Percentiles rank a stretch among this genome's conserved stretches.
These are phyloP conservation scores for Aphelenchoides besseyi DNA, from an alignment of 1,140 invertebrate species.

Conservation along the genomic window DNA sequence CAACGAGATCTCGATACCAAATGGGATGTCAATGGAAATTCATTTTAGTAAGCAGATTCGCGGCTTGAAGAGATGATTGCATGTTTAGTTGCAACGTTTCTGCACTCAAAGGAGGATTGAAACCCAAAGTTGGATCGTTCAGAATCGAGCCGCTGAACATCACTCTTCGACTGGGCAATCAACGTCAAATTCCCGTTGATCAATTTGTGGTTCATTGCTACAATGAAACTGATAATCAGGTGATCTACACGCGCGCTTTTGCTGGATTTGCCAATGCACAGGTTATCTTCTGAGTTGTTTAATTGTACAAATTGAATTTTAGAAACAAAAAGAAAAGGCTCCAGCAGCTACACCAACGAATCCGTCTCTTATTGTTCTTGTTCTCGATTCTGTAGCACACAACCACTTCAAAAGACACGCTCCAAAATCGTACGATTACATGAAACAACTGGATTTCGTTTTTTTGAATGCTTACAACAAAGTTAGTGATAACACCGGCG, in stretches of 20 bases:
- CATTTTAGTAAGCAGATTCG: neutral
- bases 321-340: conserved; percentile 22
- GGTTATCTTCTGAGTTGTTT: conserved; percentile 21
- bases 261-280: conserved; percentile 31
- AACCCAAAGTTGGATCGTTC: neutral
- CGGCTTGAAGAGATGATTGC: neutral
- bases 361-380: conserved; percentile 34
- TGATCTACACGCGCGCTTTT: conserved; percentile 33
- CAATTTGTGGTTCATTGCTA: conserved; percentile 33
- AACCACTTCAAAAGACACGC: conserved; percentile 52
- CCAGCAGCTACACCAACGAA: conserved; percentile 12
- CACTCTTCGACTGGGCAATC: conserved; percentile 7
- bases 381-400: conserved; percentile 44
- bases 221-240: conserved; percentile 19
- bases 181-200: conserved; percentile 19
- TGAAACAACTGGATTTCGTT: conserved; percentile 48
- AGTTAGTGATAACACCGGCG: conserved; percentile 52
- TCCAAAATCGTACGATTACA: conserved; percentile 43
- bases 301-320: conserved; percentile 19
- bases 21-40: neutral
- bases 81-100: conserved; percentile 13
- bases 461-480: conserved; percentile 52
- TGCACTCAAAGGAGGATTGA: neutral
- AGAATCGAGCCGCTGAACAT: neutral
- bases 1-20: conserved; percentile 8